These are phyloP conservation scores for Drosophila maculinotata DNA, from an alignment of 2,888 invertebrate species.

Conservation along the genomic window DNA sequence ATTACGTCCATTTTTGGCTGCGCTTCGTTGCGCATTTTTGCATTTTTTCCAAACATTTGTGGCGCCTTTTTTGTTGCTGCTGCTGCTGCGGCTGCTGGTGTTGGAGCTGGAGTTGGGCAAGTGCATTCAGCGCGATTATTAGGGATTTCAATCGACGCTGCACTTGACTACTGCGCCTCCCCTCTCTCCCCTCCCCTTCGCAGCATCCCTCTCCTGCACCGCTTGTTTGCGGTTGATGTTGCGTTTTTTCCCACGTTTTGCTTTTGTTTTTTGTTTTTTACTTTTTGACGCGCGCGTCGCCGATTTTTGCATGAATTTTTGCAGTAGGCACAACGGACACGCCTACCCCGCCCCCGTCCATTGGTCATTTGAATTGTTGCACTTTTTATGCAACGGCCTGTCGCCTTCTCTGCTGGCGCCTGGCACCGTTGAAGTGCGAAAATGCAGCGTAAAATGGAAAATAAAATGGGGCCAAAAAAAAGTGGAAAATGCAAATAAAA, in stretches of 20 bases:
- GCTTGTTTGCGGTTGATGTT: slow-evolving; percentile 75
- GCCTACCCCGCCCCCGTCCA: not conserved
- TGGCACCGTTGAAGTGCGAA: slow-evolving; percentile 72
- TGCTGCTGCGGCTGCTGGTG: not conserved
- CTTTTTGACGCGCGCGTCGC: slow-evolving; percentile 37
- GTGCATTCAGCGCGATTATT: slow-evolving; percentile 76
- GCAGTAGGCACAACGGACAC: slow-evolving; percentile 60
- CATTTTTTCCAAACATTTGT: slow-evolving; percentile 65
- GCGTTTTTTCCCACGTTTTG: slow-evolving; percentile 57
- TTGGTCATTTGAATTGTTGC: slow-evolving; percentile 78
- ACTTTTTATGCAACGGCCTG: slow-evolving; percentile 75
- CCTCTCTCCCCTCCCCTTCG: not conserved
- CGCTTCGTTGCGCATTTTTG: slow-evolving; percentile 71
- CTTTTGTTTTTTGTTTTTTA: slow-evolving; percentile 29
- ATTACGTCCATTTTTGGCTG: slow-evolving; percentile 48
- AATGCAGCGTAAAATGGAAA: slow-evolving; percentile 66
- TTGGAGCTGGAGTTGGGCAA: slow-evolving; percentile 37
- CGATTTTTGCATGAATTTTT: slow-evolving; percentile 77
- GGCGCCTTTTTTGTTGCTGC: slow-evolving; percentile 16
- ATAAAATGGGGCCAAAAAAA: slow-evolving; percentile 9
- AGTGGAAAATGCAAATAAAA: slow-evolving; percentile 30
- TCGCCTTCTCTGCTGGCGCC: slow-evolving; percentile 43
- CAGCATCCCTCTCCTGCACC: too few relatives aligned
- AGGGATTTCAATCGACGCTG: slow-evolving; percentile 79
- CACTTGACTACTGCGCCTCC: slow-evolving; percentile 46